Percentiles rank a stretch among this genome's conserved stretches.
These are phyloP conservation scores for Poicephalus gulielmi DNA, from an alignment of 2,113 vertebrate species.

Conservation along the genomic window DNA sequence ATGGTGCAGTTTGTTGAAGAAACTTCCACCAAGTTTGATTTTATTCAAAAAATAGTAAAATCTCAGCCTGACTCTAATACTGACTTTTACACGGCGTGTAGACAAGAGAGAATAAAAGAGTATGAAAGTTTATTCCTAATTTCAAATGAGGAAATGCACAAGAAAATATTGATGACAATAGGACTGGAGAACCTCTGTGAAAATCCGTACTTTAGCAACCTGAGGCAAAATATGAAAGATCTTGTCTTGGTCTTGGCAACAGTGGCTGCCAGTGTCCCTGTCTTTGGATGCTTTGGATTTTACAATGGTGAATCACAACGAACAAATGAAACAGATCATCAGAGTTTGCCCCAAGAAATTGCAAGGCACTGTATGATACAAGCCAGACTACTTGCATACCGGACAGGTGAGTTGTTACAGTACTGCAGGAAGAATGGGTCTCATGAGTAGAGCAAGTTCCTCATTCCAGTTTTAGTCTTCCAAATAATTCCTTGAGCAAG, in stretches of 20 bases:
- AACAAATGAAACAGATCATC: slow-evolving; percentile 48
- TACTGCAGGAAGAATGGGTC: background rate
- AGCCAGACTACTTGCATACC: slow-evolving; percentile 86
- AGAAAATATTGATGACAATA: slow-evolving; percentile 82
- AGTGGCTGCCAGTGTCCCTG: slow-evolving; percentile 86
- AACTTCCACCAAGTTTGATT: slow-evolving; percentile 87
- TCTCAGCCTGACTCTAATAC: slow-evolving; percentile 65
- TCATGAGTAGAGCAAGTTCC: background rate
- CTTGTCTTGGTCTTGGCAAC: slow-evolving; percentile 85
- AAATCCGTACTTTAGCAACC: slow-evolving; percentile 88
- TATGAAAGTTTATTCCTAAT: slow-evolving; percentile 85
- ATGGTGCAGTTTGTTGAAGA: slow-evolving; percentile 88
- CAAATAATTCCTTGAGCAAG: background rate
- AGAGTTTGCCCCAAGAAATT: slow-evolving; percentile 81
- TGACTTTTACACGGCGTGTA: slow-evolving; percentile 82
- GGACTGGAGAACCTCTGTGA: slow-evolving; percentile 89
- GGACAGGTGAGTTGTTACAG: slow-evolving; percentile 83
- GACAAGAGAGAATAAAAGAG: slow-evolving; percentile 78
- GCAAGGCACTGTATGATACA: slow-evolving; percentile 91
- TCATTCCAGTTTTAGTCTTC: background rate
- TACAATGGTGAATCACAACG: slow-evolving; percentile 66
- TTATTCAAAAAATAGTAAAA: slow-evolving; percentile 80
- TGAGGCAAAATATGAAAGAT: slow-evolving; percentile 91
- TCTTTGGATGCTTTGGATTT: slow-evolving; percentile 82
- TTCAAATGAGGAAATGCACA: slow-evolving; percentile 76